Base-by-base conservation (phyloP, 2,113 vertebrate genomes). In the Gorilla gorilla region DNA sequence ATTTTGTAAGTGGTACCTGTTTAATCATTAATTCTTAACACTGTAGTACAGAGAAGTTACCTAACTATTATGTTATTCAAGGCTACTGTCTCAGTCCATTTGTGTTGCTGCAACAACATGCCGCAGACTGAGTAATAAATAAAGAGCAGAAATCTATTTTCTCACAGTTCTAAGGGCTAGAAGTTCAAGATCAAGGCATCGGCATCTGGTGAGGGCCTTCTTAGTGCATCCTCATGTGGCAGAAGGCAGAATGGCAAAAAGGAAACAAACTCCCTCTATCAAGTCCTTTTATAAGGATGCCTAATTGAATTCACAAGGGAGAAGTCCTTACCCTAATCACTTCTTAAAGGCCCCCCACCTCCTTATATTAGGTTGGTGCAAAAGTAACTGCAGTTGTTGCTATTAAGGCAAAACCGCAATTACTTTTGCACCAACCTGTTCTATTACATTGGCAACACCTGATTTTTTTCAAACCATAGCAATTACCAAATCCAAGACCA, bases 21-120 rank as follows among this genome's bases (percentile, higher is more conserved):
- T 94, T 93, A 90, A 90, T 84, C 16, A 92, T 64, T 94, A 93
- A 43, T 68, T 95, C 32, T 86, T 86, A 72, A 90, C 38, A 83
- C 5, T 38, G 13, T 72, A 89, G 59, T 90, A 94, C 10, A 93
- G 17, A 61, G n/a, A 93, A 61, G 6, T 92, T 87, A 93, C 64
- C 14, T 93, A 90, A 94, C 40, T 40, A 83, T 78, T 59, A 35
- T 73, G 13, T 85, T 88, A 59, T 9, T 92, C 52, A 78, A 92
- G 57, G 30, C 13, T 85, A 76, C 66, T 82, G 10, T 83, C 68
- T 86, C 30, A 66, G 25, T 52, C 22, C 75, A 72, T 66, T 66
- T 78, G 27, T 79, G n/a, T 48, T 66, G 16, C 45, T 78, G 23
- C 13, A 78, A 66, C 35, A 85, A 76, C 32, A 57, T 18, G 35